phyloP scores from a whole-genome alignment of 2,888 invertebrate genomes.

The Hirtodrosophila duncani region DNA sequence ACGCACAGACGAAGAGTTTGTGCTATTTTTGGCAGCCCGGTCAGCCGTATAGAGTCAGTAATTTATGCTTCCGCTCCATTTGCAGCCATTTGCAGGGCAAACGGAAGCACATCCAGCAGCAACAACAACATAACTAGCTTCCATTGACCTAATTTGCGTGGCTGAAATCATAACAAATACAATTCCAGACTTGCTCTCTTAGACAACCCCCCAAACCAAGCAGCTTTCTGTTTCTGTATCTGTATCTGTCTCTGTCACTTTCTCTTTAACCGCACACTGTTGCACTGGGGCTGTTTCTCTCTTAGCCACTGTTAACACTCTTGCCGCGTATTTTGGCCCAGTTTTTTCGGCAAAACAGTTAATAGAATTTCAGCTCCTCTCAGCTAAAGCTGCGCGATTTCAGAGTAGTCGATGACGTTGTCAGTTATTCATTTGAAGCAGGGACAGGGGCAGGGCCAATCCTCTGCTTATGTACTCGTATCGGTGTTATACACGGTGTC shows the following conservation, averaged over 20 bases:
- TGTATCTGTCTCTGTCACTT: slow-evolving; percentile 4
- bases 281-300: background rate
- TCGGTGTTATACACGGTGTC: slow-evolving; percentile 5
- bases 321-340: slow-evolving; percentile 56
- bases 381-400: no score
- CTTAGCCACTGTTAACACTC: slow-evolving; percentile 44
- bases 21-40: slow-evolving; percentile 56
- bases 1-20: slow-evolving; percentile 11
- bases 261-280: background rate
- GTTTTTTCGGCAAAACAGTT: slow-evolving; percentile 44
- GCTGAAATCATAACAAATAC: slow-evolving; percentile 57
- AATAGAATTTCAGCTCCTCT: slow-evolving; percentile 31
- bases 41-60: slow-evolving; percentile 63
- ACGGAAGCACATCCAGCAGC: background rate
- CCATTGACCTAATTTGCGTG: slow-evolving; percentile 57
- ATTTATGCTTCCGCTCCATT: slow-evolving; percentile 50
- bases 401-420: slow-evolving; percentile 37
- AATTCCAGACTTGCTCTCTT: slow-evolving; percentile 31
- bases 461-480: slow-evolving; percentile 6
- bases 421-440: slow-evolving; percentile 40
- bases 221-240: background rate
- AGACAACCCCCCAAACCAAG: no score
- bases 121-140: slow-evolving; percentile 37
- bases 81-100: slow-evolving; percentile 2
- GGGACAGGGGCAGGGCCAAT: slow-evolving; percentile 38